A percentile compares a stretch with the other conserved stretches of the same genome.
Evolutionary conservation across 2,888 invertebrate species (phyloP).

Genomic region (Drosophila multiciliata): DNA sequence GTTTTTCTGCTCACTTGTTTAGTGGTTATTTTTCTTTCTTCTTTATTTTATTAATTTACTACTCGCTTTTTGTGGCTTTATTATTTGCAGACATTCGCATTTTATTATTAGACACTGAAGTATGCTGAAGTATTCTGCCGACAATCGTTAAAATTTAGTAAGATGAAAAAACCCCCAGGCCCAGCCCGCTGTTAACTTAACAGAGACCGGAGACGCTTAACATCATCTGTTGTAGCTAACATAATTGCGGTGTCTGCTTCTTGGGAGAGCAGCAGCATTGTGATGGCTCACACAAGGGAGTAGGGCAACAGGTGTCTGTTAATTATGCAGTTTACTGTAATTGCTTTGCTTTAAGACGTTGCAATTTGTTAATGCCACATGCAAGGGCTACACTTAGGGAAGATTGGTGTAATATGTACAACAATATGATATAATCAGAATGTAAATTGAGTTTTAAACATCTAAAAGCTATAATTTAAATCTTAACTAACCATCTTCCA

Average conservation of each 20-base stretch:
- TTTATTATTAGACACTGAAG: slow-evolving; percentile 74
- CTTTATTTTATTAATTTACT: slow-evolving; percentile 31
- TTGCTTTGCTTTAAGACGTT: slow-evolving; percentile 38
- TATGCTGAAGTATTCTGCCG: slow-evolving; percentile 73
- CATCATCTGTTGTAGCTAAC: slow-evolving; percentile 24
- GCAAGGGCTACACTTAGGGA: slow-evolving; percentile 7
- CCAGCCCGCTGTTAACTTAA: slow-evolving; percentile 35
- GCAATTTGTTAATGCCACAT: slow-evolving; percentile 11
- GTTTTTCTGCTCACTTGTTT: slow-evolving; percentile 51
- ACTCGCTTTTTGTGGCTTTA: slow-evolving; percentile 55
- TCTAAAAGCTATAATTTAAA: neutral
- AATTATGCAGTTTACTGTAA: slow-evolving; percentile 60
- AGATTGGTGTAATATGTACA: slow-evolving; percentile 1
- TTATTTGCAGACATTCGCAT: slow-evolving; percentile 71
- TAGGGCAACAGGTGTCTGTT: slow-evolving; percentile 22
- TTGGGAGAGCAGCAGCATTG: slow-evolving; percentile 9
- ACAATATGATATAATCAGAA: slow-evolving; percentile 1
- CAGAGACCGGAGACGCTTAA: slow-evolving; percentile 12
- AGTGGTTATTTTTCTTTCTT: slow-evolving; percentile 9
- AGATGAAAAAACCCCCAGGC: slow-evolving; percentile 31
- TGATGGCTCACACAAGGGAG: slow-evolving; percentile 14
- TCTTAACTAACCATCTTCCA: neutral
- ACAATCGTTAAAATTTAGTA: slow-evolving; percentile 62
- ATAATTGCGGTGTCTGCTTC: slow-evolving; percentile 26
- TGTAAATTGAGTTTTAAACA: neutral